Evolutionary conservation across 2,888 invertebrate species (phyloP).

Genomic region (Stenichneumon culpator): DNA sequence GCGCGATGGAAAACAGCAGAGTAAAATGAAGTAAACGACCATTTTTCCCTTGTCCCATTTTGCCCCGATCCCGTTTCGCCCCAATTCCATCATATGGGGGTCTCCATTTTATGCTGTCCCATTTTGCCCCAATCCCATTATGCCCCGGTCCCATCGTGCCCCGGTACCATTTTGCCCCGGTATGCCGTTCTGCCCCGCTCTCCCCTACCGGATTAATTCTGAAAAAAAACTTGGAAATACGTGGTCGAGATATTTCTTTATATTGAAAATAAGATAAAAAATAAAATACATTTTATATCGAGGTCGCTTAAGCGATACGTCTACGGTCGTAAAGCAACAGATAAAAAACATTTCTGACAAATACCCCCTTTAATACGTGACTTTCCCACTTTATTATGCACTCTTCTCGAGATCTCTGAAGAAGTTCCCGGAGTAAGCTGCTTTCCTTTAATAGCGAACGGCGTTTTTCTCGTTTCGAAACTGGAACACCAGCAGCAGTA

Average conservation of each 20-base stretch:
- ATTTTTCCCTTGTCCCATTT: no score
- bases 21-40: no score
- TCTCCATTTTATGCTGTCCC: no score
- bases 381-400: constrained; percentile 28
- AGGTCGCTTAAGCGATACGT: not conserved
- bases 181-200: no score
- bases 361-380: constrained; percentile 2
- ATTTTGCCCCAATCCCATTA: no score
- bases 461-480: constrained; percentile 61
- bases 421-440: constrained; percentile 65
- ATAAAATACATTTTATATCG: not conserved
- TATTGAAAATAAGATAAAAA: not conserved
- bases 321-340: not conserved
- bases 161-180: no score
- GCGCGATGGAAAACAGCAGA: no score
- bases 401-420: constrained; percentile 35
- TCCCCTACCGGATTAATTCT: not conserved
- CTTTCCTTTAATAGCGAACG: constrained; percentile 67
- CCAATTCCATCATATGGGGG: no score
- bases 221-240: not conserved
- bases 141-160: no score
- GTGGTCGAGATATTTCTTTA: not conserved
- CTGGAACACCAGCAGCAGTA: constrained; percentile 21
- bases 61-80: no score
- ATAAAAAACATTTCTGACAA: constrained; percentile 6